phyloP scores from a whole-genome alignment of 1,140 invertebrate genomes.

The Agrypnia vestita region DNA sequence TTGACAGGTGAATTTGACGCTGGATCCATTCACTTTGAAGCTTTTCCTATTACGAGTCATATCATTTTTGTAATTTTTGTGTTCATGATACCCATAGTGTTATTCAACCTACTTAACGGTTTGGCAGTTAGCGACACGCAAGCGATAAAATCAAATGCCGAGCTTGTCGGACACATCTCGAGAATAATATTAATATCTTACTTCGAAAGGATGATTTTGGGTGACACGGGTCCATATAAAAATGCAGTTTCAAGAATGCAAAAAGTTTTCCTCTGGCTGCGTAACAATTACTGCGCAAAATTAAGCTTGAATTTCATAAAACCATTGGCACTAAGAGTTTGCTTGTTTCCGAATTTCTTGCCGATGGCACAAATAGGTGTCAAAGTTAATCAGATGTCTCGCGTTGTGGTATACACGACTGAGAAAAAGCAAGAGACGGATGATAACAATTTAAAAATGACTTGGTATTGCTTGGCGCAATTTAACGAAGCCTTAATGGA shows the following conservation, averaged over 20 bases:
- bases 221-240: conserved; percentile 67
- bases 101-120: conserved; percentile 87
- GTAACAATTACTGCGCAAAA: conserved; percentile 66
- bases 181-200: conserved; percentile 81
- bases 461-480: conserved; percentile 67
- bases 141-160: conserved; percentile 83
- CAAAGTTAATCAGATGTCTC: conserved; percentile 75
- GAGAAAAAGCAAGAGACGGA: conserved; percentile 67
- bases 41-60: conserved; percentile 79
- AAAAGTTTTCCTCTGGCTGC: conserved; percentile 71
- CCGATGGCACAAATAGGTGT: conserved; percentile 76
- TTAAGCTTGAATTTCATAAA: conserved; percentile 69
- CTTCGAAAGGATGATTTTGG: conserved; percentile 81
- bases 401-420: conserved; percentile 67
- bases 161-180: conserved; percentile 82
- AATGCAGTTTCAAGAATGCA: conserved; percentile 64
- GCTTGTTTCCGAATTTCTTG: conserved; percentile 78
- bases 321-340: conserved; percentile 73
- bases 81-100: conserved; percentile 85
- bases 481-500: conserved; percentile 68
- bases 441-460: conserved; percentile 66
- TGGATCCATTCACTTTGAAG: conserved; percentile 80
- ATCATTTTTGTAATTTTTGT: conserved; percentile 85
- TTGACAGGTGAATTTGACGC: conserved; percentile 89
- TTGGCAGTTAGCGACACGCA: conserved; percentile 86